Base-by-base conservation (phyloP, 2,888 invertebrate species). In the Oscheius sp. region DNA sequence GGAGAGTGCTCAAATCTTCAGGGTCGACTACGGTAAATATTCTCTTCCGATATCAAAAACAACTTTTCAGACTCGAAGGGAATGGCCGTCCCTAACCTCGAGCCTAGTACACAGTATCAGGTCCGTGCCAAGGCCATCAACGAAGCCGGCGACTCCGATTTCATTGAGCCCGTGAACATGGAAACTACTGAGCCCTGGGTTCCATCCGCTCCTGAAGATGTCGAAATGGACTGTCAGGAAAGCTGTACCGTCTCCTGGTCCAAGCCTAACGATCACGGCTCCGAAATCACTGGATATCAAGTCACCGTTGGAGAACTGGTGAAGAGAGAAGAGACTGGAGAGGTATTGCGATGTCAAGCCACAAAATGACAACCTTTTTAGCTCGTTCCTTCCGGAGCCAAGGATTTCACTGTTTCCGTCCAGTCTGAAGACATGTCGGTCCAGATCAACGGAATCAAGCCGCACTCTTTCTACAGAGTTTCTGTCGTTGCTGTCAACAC, bases 401-500 rank as follows among this genome's bases (percentile, higher is more conserved):
- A 74, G 32, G 42, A 3, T 42, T 33, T 62, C n/a, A 63, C 59
- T 33, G 51, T 77, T 37, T 70, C 50, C 2, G 79, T 76, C 11
- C 76, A 63, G 11, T 70, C 78, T 1, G 76, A 68, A 2, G 79
- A 78, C 32, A 77, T 71, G 9, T 66, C 77, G 9, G 33, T 83
- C 50, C 78, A 81, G 37, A 42, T 81, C 10, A 76, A 76, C 10
- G 65, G 92, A 21, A 92, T 96, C 32, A 91, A 91, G 71, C 93
- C 95, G 0, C 94, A 95, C 89, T 94, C 94, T 4, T 93, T 93
- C 82, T 96, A 96, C 91, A 93, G 93, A 88, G 93, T 95, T 87
- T 94, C 94, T 89, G 91, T 96, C 74, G 92, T 93, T 83, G 96
- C 96, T 59, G 94, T 94, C 90, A 96, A 96, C 90, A 91, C 92